These are phyloP conservation scores for Lypha dubia DNA, from an alignment of 2,888 invertebrate species.

Conservation along the genomic window DNA sequence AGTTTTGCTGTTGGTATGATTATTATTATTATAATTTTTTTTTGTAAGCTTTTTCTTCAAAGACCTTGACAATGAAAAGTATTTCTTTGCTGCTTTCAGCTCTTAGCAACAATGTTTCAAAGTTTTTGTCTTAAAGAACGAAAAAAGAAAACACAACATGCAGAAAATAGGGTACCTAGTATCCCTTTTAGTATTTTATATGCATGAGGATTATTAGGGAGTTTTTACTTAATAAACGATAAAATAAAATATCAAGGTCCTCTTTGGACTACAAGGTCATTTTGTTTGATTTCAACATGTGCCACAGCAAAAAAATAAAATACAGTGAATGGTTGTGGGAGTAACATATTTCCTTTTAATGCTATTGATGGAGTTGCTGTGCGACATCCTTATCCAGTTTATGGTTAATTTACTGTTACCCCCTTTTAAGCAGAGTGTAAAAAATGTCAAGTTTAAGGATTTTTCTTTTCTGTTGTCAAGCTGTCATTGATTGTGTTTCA, in stretches of 20 bases:
- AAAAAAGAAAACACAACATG: no score
- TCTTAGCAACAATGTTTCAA: slow-evolving; percentile 64
- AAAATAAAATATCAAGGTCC: slow-evolving; percentile 69
- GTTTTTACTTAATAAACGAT: slow-evolving; percentile 57
- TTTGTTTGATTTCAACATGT: slow-evolving; percentile 39
- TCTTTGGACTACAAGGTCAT: slow-evolving; percentile 64
- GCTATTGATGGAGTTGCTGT: neutral
- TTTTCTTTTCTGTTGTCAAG: slow-evolving; percentile 43
- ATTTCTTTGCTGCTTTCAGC: slow-evolving; percentile 18
- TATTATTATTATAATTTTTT: no score
- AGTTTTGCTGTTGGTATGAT: slow-evolving; percentile 46
- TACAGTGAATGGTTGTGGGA: slow-evolving; percentile 23
- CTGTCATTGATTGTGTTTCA: slow-evolving; percentile 17
- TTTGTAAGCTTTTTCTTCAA: slow-evolving; percentile 10
- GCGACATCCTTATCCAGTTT: neutral
- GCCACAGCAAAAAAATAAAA: neutral
- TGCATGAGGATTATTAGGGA: slow-evolving; percentile 37
- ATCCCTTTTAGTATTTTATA: slow-evolving; percentile 27
- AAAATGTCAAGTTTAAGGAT: slow-evolving; percentile 70
- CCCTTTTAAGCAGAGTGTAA: neutral
- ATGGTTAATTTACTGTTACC: slow-evolving; percentile 6
- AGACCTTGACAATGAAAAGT: slow-evolving; percentile 69
- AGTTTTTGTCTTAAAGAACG: slow-evolving; percentile 4
- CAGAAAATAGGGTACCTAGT: slow-evolving; percentile 36
- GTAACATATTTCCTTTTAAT: neutral